Evolutionary conservation across 2,888 invertebrate genomes (phyloP).

Genomic region (Microctonus brassicae): DNA sequence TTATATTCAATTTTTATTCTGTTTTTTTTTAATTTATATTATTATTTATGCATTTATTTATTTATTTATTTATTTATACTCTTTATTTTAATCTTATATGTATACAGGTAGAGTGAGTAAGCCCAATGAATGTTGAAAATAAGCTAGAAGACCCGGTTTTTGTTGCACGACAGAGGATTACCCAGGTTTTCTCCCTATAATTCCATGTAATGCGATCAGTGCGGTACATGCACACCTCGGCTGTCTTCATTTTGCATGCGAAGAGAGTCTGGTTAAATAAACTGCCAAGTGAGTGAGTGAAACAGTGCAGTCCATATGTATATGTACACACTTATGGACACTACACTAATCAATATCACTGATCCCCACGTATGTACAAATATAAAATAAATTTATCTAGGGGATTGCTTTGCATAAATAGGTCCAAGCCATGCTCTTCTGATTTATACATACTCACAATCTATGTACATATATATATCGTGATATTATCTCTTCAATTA

Average conservation of each 20-base stretch:
- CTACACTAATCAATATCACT: conserved; percentile 31
- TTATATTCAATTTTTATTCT: neutral
- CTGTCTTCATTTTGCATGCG: conserved; percentile 33
- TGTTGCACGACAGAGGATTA: conserved; percentile 58
- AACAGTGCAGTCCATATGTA: conserved; percentile 8
- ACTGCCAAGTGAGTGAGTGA: neutral
- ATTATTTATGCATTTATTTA: too few species aligned
- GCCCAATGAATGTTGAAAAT: conserved; percentile 33
- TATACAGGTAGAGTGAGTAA: too few species aligned
- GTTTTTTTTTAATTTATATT: too few species aligned
- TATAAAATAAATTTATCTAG: neutral
- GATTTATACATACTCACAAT: too few species aligned
- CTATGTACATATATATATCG: neutral
- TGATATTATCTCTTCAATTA: conserved; percentile 21
- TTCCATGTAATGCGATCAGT: conserved; percentile 68
- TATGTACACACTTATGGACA: neutral
- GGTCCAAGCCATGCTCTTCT: conserved; percentile 1
- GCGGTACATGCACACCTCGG: conserved; percentile 47
- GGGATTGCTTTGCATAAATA: conserved; percentile 27
- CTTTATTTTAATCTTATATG: too few species aligned
- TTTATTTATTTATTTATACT: neutral
- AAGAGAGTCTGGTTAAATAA: neutral
- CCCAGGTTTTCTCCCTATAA: conserved; percentile 58
- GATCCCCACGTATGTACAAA: neutral
- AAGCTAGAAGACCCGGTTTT: conserved; percentile 35